Evolutionary conservation across 2,113 vertebrate species (phyloP).

Genomic region (Capricornis sumatraensis): DNA sequence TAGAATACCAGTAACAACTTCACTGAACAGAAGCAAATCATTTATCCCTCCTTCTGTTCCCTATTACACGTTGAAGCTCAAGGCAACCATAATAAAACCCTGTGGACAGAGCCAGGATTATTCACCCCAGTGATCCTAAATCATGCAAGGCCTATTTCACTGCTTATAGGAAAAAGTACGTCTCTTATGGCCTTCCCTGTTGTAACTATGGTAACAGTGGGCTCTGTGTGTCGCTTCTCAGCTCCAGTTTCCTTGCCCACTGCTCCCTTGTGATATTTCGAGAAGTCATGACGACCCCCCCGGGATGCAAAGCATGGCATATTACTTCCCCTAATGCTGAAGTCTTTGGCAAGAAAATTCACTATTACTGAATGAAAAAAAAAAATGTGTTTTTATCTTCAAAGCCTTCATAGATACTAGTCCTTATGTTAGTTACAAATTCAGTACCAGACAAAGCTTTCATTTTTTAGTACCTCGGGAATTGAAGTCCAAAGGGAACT

Average conservation of each 20-base stretch:
- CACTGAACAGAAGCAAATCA: neutral
- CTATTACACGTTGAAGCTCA: neutral
- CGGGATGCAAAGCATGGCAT: neutral
- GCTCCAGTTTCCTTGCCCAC: neutral
- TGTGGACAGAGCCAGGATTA: neutral
- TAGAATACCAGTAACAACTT: neutral
- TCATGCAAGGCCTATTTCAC: neutral
- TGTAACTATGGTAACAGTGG: constrained; percentile 40
- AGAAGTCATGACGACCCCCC: neutral
- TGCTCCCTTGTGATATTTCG: neutral
- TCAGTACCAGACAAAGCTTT: neutral
- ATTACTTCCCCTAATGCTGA: neutral
- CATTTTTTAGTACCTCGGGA: neutral
- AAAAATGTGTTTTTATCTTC: neutral
- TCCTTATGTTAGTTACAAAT: neutral
- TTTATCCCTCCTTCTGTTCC: neutral
- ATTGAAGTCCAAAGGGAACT: neutral
- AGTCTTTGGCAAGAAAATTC: constrained; percentile 6
- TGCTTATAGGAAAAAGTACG: neutral
- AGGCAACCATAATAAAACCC: neutral
- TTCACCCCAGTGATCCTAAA: neutral
- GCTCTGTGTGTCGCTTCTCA: neutral
- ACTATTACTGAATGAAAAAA: neutral
- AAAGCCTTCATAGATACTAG: neutral
- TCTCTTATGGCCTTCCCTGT: neutral